Conservation (phyloP, 2,113 vertebrate species). For the Tachysurus fulvidraco region DNA sequence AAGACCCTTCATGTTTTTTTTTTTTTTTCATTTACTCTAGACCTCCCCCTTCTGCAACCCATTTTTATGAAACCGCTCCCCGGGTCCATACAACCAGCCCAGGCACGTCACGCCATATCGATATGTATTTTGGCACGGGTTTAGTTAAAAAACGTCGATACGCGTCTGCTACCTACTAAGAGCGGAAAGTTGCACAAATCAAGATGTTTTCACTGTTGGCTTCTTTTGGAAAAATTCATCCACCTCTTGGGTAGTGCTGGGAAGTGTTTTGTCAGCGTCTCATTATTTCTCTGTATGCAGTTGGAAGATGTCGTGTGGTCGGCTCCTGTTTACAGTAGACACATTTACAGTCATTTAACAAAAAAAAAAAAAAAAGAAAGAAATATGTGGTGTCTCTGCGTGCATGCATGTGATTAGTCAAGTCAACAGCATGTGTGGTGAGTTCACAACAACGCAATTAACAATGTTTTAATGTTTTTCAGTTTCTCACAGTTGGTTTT, state of each 20-base stretch:
- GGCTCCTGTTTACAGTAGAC: constrained; percentile 60
- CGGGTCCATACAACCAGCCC: constrained; percentile 62
- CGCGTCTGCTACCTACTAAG: not conserved
- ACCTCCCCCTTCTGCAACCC: constrained; percentile 64
- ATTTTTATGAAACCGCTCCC: constrained; percentile 63
- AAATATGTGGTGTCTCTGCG: constrained; percentile 24
- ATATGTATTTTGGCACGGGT: constrained; percentile 71
- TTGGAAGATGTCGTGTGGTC: constrained; percentile 12
- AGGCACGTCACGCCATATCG: constrained; percentile 66
- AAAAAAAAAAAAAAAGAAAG: constrained; percentile 7
- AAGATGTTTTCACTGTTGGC: constrained; percentile 23
- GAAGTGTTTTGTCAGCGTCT: constrained; percentile 21
- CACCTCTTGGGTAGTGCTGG: constrained; percentile 12
- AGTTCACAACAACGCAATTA: constrained; percentile 13
- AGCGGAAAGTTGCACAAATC: constrained; percentile 14
- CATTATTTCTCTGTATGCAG: not conserved
- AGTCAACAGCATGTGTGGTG: constrained; percentile 25
- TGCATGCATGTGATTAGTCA: not conserved
- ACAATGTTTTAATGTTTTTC: constrained; percentile 18
- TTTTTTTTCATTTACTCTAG: constrained; percentile 7
- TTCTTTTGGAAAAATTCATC: not conserved
- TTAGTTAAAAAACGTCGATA: constrained; percentile 52
- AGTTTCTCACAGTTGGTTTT: constrained; percentile 17
- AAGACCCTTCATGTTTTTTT: constrained; percentile 13
- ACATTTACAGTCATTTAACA: constrained; percentile 4